Evolutionary conservation across 2,888 invertebrate genomes (phyloP), one percentile per base, ranked within the genome.

Genomic region (Hyposoter dolosus): DNA sequence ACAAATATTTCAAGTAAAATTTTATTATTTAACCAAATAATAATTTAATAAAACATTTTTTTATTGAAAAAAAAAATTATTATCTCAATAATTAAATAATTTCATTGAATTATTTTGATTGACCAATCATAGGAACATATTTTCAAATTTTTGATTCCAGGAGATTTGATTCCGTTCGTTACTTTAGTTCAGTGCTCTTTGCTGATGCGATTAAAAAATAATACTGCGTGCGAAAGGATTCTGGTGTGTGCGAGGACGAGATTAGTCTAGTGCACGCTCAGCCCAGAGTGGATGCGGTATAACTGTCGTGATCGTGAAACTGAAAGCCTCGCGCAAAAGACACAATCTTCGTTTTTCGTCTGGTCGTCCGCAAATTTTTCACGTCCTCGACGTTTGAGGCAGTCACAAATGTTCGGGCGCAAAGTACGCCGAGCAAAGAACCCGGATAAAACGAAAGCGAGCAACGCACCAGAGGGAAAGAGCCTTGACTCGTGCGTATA

Each of bases 341-440:
- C 28, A 78, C 71, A 60, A 76, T 86, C 45, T 82, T 87, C 86
- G 83, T 84, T 86, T 84, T 86, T 86, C 84, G 87, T 87, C 87
- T 86, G 86, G 82, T 77, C 68, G 82, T 77, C 68, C 68, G 75
- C 84, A 68, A 87, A 88, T 80, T 88, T 88, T 87, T 85, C 87
- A 69, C 85, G 85, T 85, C 71, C 76, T 75, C 77, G 66, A 3
- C 76, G 84, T 81, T 81, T 66, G 69, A 66, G 72, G 40, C 84
- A 66, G 77, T 82, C 72, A 76, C 56, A 82, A 78, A 84, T 86
- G 78, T 45, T 47, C 79, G 35, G 69, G 60, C 69, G 47, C 40
- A 65, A 69, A 23, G 72, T 68, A 71, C 69, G 47, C 40, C 47
- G 63, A 23, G 72, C 72, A 71, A 75, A 72, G 74, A 77, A 74